phyloP scores from a whole-genome alignment of 2,888 invertebrate genomes.

The Drosophila ezoana region DNA sequence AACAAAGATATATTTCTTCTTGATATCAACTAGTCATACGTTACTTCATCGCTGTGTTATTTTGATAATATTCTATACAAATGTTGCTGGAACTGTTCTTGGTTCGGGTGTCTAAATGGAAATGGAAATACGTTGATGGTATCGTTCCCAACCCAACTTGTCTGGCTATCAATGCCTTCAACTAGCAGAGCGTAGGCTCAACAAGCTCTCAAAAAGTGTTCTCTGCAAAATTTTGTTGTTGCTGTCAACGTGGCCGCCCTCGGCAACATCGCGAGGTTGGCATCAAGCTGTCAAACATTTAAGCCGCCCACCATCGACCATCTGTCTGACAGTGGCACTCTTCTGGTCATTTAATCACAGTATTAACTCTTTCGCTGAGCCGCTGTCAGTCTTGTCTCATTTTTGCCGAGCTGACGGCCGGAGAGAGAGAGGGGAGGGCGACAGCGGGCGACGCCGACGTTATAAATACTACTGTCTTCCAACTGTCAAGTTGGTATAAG shows the following conservation, averaged over 20 bases:
- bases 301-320: conserved; percentile 63
- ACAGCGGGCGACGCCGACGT: conserved; percentile 44
- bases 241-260: conserved; percentile 3
- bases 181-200: conserved; percentile 24
- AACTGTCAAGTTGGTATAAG: conserved; percentile 77
- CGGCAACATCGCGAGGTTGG: conserved; percentile 12
- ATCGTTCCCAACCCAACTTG: conserved; percentile 17
- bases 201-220: conserved; percentile 32
- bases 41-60: no score
- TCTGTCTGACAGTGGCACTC: conserved; percentile 74
- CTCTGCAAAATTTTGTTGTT: conserved; percentile 19
- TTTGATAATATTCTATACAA: not conserved
- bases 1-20: no score
- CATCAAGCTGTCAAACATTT: conserved; percentile 62
- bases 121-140: conserved; percentile 19
- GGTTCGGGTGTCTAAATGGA: conserved; percentile 10
- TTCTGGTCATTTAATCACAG: conserved; percentile 79
- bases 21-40: no score
- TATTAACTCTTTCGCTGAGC: conserved; percentile 83
- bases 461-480: conserved; percentile 80
- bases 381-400: conserved; percentile 81
- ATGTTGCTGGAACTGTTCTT: no score
- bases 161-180: conserved; percentile 28
- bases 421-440: not conserved
- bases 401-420: conserved; percentile 31